Conservation (phyloP, 2,888 invertebrate genomes). For the Bimastos eiseni region DNA sequence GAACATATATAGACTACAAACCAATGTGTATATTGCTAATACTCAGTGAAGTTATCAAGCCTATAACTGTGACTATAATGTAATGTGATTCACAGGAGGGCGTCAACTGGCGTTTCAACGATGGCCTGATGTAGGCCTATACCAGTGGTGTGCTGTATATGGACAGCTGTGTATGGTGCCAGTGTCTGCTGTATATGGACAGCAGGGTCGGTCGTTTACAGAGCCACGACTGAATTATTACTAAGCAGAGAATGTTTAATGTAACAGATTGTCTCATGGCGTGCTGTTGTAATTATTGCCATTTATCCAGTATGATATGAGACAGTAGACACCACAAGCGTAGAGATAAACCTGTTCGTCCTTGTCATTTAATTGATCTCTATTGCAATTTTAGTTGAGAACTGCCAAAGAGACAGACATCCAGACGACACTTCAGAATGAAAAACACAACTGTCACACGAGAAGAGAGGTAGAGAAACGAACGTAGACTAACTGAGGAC, state of each 20-base stretch:
- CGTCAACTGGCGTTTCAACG: neutral
- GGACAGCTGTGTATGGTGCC: too few relatives aligned
- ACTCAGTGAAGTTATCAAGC: too few relatives aligned
- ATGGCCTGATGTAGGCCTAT: too few relatives aligned
- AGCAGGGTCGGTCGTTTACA: too few relatives aligned
- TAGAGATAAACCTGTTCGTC: neutral
- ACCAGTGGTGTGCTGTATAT: too few relatives aligned
- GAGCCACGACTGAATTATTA: too few relatives aligned
- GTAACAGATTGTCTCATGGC: too few relatives aligned
- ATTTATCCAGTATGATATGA: neutral
- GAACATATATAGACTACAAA: neutral
- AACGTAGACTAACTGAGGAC: neutral
- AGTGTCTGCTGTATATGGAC: too few relatives aligned
- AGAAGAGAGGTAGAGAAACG: neutral
- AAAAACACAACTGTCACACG: too few relatives aligned
- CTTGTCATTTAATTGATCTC: neutral
- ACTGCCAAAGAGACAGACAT: neutral
- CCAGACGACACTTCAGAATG: too few relatives aligned
- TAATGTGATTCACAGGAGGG: neutral
- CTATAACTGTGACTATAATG: too few relatives aligned
- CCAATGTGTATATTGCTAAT: neutral
- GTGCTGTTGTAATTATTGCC: neutral
- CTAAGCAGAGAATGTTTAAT: too few relatives aligned
- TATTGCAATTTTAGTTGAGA: neutral
- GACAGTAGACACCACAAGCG: neutral